Percentiles rank a stretch among this genome's conserved stretches.
Conservation (phyloP, 2,888 invertebrate species). For the Diarsia brunnea region DNA sequence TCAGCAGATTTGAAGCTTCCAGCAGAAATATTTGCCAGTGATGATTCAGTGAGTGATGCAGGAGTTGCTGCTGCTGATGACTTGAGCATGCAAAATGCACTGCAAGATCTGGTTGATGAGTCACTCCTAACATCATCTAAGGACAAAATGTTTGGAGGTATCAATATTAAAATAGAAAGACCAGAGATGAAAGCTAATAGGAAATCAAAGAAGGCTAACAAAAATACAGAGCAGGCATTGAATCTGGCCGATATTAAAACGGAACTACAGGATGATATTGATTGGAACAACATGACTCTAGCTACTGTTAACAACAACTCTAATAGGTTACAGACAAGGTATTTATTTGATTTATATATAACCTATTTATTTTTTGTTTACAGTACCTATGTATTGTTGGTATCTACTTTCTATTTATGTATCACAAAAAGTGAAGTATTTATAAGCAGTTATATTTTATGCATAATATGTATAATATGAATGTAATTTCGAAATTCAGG, state of each 20-base stretch:
- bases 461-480: slow-evolving; percentile 51
- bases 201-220: slow-evolving; percentile 80
- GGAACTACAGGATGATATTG: slow-evolving; percentile 87
- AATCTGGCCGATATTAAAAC: slow-evolving; percentile 87
- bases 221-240: slow-evolving; percentile 71
- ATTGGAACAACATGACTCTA: slow-evolving; percentile 88
- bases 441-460: not conserved
- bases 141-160: slow-evolving; percentile 87
- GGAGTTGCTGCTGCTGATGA: slow-evolving; percentile 80
- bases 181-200: slow-evolving; percentile 73
- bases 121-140: slow-evolving; percentile 73
- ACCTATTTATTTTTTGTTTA: not conserved
- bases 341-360: slow-evolving; percentile 4
- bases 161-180: slow-evolving; percentile 85
- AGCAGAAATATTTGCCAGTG: slow-evolving; percentile 89
- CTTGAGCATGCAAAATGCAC: slow-evolving; percentile 72
- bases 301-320: slow-evolving; percentile 86
- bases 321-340: slow-evolving; percentile 87
- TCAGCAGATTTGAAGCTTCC: slow-evolving; percentile 86
- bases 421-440: not conserved
- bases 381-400: not conserved
- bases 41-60: slow-evolving; percentile 86
- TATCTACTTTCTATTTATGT: not conserved
- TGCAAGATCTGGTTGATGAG: slow-evolving; percentile 75
- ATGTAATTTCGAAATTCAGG: slow-evolving; percentile 83